Base-by-base conservation (phyloP, 2,888 invertebrate species). In the Carcina quercana region DNA sequence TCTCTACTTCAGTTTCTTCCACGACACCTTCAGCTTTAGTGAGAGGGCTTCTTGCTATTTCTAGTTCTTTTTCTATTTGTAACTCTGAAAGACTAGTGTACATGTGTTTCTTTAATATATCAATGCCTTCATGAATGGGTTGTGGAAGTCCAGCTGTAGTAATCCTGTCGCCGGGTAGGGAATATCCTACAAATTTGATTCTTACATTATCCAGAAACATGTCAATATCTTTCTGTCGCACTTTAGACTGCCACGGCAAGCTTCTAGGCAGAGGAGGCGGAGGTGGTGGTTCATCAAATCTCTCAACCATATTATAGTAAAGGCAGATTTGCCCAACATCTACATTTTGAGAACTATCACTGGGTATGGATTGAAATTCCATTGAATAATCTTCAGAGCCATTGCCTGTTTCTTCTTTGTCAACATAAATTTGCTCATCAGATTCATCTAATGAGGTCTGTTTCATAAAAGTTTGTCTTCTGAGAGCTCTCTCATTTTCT, bases 161-260 rank as follows among this genome's bases (percentile, higher is more conserved):
- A 38, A 90, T 90, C 34, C 92, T 86, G 65, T 98, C 97, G 14
- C 91, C 91, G 42, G 90, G 91, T 28, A 99, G 86, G 32, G 93
- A 93, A 67, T 96, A 99, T 0, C 98, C 97, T 40, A 99, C 94
- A 86, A 98, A 99, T 82, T 99, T 99, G 40, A 93, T 87, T 39
- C 98, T 84, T 1, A 96, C 95, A 63, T 91, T 91, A 59, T 97
- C 95, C 45, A 98, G 75, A 70, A 98, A 98, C 61, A 89, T 87
- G 58, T 98, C 97, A 39, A 98, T 90, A 62, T 98, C 98, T 73
- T 93, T 94, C 57, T 94, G 94, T 5, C 96, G 87, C 8, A 97
- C 97, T 87, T 98, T 98, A 0, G 98, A 97, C 45, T 92, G 90
- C 98, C 98, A 98, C 0, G 98, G 98, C 41, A 98, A 86, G 37